Percentiles rank a stretch among this genome's conserved stretches.
Evolutionary conservation across 2,113 vertebrate species (phyloP).

Genomic region (Urocynchramus pylzowi): DNA sequence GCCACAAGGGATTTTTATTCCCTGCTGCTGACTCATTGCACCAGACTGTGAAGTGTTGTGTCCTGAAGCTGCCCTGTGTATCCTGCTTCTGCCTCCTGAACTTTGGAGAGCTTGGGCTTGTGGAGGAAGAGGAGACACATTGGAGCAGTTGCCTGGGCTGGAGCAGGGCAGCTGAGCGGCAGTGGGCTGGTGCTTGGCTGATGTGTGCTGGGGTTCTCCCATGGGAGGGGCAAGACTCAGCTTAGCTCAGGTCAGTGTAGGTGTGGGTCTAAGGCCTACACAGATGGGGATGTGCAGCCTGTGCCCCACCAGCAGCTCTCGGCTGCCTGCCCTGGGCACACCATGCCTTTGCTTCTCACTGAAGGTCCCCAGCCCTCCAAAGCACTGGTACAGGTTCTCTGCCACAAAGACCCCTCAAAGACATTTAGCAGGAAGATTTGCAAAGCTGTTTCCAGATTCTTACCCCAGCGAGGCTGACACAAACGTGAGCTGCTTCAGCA

Average conservation of each 20-base stretch:
- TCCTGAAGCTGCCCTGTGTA: neutral
- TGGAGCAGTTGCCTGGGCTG: neutral
- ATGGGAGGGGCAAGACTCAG: fast-evolving
- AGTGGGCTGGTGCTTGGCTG: neutral
- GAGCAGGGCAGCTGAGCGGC: neutral
- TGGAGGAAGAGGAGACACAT: neutral
- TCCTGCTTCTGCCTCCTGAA: neutral
- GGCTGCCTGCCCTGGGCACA: neutral
- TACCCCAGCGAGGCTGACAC: neutral
- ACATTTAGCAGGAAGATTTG: neutral
- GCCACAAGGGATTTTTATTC: neutral
- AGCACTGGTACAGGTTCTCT: neutral
- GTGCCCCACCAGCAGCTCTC: fast-evolving
- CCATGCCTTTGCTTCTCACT: neutral
- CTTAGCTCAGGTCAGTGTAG: fast-evolving
- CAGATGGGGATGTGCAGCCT: neutral
- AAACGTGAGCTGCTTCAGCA: fast-evolving
- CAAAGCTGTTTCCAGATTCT: neutral
- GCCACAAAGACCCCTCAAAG: neutral
- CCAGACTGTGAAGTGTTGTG: neutral
- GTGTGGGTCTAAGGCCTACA: neutral
- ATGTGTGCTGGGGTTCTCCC: fast-evolving
- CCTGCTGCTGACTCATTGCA: neutral
- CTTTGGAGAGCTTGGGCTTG: fast-evolving
- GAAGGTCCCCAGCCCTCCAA: neutral